These are phyloP conservation scores for Stegostoma tigrinum DNA, from an alignment of 2,113 vertebrate genomes.

Conservation along the genomic window DNA sequence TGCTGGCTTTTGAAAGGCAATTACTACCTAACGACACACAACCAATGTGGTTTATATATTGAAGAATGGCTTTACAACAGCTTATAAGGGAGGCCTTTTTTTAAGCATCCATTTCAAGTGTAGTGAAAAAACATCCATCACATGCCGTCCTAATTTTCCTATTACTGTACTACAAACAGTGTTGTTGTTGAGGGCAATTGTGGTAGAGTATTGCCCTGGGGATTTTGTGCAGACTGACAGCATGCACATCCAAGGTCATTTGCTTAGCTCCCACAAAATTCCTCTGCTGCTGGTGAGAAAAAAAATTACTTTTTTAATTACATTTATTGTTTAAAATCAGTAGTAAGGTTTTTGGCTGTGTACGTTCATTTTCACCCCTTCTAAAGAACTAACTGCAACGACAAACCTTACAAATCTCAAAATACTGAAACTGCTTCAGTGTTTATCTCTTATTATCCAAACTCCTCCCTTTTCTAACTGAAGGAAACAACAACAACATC, in stretches of 20 bases:
- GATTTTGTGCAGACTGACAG: background rate
- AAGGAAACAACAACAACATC: background rate
- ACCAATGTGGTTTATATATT: background rate
- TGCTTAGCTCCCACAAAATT: background rate
- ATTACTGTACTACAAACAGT: background rate
- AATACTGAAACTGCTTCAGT: too few species aligned
- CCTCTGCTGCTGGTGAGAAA: background rate
- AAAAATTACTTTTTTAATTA: background rate
- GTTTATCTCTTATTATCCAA: background rate
- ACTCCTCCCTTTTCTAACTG: background rate
- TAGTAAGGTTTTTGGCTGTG: background rate
- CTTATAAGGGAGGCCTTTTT: background rate
- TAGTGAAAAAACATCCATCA: conserved; percentile 21
- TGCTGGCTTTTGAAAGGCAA: conserved; percentile 2
- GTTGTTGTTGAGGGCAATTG: background rate
- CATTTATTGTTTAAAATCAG: background rate
- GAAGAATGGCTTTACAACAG: conserved; percentile 13
- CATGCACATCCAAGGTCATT: conserved; percentile 1
- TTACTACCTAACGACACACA: background rate
- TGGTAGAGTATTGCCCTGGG: background rate
- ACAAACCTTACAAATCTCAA: too few species aligned
- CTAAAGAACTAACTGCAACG: background rate
- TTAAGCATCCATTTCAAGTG: conserved; percentile 11
- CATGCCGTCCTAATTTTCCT: background rate
- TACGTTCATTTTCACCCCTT: background rate